Evolutionary conservation across 2,113 vertebrate genomes (phyloP), one percentile per base, ranked within the genome.

Genomic region (Oryzias javanicus): DNA sequence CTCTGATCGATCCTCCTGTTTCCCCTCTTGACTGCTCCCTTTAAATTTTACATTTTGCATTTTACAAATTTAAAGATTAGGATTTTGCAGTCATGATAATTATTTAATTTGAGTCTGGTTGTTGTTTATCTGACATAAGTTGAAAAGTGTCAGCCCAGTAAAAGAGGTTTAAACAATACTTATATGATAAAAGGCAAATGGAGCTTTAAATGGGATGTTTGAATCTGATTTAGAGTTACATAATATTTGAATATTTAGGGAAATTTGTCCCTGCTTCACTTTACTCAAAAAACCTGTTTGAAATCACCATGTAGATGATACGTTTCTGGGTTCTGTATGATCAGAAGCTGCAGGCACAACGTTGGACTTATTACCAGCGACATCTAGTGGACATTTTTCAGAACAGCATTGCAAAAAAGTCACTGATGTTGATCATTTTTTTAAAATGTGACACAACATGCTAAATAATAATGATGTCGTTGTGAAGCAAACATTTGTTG

Each of bases 341-440:
- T 60, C 35, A 48, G 50, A 3, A 54, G 8, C 35, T 24, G 19
- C 17, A 35, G 35, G 27, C 1, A 19, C 7, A 55, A 18, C 40
- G 45, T 65, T 65, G 14, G 22, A 25, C 14, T 19, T 16, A n/a
- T 10, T 62, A 22, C 54, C 40, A 78, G 52, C 62, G 89, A 70
- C 88, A 86, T 78, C 91, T 89, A 80, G 80, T 81, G 90, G 87
- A 60, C 10, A 1, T 44, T 41, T 62, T 1, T 0, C 48, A 4
- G 48, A 48, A 67, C 58, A 86, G 57, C 55, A 46, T 4, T 27
- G 29, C 29, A 45, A 16, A 22, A 17, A 40, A 17, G 16, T 44
- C 20, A 53, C 49, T 4, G 18, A 51, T 6, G n/a, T n/a, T n/a
- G n/a, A n/a, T n/a, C n/a, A 14, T 12, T 19, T 8, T 41, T 42